Evolutionary conservation across 2,113 vertebrate genomes (phyloP), one percentile per base, ranked within the genome.

Genomic region (Centropristis striata): DNA sequence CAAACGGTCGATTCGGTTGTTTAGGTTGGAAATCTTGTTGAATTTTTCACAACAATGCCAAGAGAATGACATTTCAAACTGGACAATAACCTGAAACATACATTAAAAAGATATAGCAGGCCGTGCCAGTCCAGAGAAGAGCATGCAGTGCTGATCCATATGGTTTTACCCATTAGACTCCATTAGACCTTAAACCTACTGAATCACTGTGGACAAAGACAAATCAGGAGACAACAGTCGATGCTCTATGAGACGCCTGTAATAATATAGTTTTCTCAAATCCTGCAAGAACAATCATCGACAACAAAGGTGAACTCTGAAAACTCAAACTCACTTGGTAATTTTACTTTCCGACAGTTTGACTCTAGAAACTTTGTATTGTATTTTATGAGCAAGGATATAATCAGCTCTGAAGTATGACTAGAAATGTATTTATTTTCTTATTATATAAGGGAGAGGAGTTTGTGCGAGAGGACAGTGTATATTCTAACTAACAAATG

Each of bases 111-210:
- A n/a, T 28, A 15, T n/a, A 25, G 10, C 13, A 6, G 41, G 27
- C 9, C 44, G 68, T 78, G 65, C 80, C n/a, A 76, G 87, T 80
- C 55, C 54, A 67, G 7, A 64, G 23, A 69, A 53, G 66, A 69
- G 59, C n/a, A 39, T 64, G 12, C 46, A 68, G 41, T 14, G 21
- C 20, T 50, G 80, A 42, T 8, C 41, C 0, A 4, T 41, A 6
- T 25, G 14, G 28, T 50, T 63, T 64, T 58, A 53, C 55, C 9
- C n/a, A n/a, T 64, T 28, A 23, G n/a, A n/a, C 58, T 18, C 66
- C 28, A 60, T 68, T 39, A 63, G 32, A 78, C 41, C 14, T 54
- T 37, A 64, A 55, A 54, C 27, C 36, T 42, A 21, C 32, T 14
- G 39, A 72, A 18, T 51, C 39, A n/a, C 41, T 2, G 6, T 18